Evolutionary conservation across 2,113 vertebrate species (phyloP).

Genomic region (Nycticryphes semicollaris): DNA sequence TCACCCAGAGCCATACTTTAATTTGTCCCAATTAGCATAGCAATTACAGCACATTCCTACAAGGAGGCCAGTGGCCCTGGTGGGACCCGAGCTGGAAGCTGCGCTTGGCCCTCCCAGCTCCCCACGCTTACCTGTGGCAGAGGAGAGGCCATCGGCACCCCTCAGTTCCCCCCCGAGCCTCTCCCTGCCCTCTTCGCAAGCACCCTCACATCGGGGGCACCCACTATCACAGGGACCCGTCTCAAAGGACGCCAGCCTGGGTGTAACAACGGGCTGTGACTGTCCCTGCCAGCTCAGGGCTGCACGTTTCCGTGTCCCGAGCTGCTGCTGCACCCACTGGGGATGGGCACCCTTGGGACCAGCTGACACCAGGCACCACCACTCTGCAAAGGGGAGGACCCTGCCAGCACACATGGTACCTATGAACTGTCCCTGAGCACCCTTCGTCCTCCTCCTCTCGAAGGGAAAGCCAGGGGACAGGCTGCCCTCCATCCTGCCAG

Average conservation of each 20-base stretch:
- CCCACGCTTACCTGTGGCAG: neutral
- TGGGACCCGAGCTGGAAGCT: neutral
- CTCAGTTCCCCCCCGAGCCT: neutral
- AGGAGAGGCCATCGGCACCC: neutral
- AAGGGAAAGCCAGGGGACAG: neutral
- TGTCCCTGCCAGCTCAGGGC: neutral
- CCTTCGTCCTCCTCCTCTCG: neutral
- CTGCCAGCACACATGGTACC: neutral
- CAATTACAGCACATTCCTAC: slow-evolving; percentile 16
- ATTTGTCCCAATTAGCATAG: slow-evolving; percentile 43
- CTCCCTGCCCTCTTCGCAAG: neutral
- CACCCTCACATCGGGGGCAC: accelerated
- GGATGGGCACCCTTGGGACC: neutral
- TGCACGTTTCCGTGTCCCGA: accelerated
- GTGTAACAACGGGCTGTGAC: accelerated
- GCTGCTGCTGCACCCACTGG: neutral
- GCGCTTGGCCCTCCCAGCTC: neutral
- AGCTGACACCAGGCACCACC: accelerated
- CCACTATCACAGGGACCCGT: accelerated
- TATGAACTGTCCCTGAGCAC: neutral
- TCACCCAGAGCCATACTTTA: neutral
- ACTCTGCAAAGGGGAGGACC: neutral
- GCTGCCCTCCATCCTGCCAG: neutral
- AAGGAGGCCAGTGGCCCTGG: slow-evolving; percentile 31
- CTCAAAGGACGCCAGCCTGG: neutral